A percentile compares a stretch with the other conserved stretches of the same genome.
Evolutionary conservation across 2,888 invertebrate species (phyloP).

Genomic region (Drosophila mimetica): DNA sequence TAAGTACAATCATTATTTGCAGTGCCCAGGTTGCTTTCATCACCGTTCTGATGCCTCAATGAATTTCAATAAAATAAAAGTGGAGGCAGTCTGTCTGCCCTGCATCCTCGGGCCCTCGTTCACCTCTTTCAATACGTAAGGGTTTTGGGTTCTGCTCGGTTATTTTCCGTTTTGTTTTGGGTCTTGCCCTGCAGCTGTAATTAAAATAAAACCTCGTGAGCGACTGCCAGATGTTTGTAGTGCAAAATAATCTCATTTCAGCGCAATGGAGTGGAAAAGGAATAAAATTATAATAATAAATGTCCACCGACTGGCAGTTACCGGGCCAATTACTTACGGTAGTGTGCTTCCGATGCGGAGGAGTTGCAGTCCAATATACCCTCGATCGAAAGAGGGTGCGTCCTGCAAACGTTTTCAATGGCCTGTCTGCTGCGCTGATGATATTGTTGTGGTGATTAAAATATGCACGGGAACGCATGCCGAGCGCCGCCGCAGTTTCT

Average conservation of each 20-base stretch:
- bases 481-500: slow-evolving; percentile 5
- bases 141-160: slow-evolving; percentile 11
- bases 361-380: slow-evolving; percentile 5
- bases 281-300: slow-evolving; percentile 18
- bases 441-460: slow-evolving; percentile 53
- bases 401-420: slow-evolving; percentile 18
- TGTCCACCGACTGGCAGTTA: slow-evolving; percentile 9
- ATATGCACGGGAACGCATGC: slow-evolving; percentile 22
- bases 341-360: no score
- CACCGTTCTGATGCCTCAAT: slow-evolving; percentile 23
- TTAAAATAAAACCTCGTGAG: slow-evolving; percentile 58
- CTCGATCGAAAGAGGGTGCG: not conserved
- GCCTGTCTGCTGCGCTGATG: slow-evolving; percentile 21
- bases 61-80: slow-evolving; percentile 50
- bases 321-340: not conserved
- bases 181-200: slow-evolving; percentile 59
- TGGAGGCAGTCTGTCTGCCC: slow-evolving; percentile 25
- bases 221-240: slow-evolving; percentile 23
- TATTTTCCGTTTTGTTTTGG: slow-evolving; percentile 21
- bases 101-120: slow-evolving; percentile 28
- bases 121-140: slow-evolving; percentile 4
- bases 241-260: slow-evolving; percentile 41
- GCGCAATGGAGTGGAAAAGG: not conserved
- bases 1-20: not conserved
- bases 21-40: slow-evolving; percentile 12